These are phyloP conservation scores for Pelodiscus sinensis DNA, from an alignment of 2,113 vertebrate genomes.

Conservation along the genomic window DNA sequence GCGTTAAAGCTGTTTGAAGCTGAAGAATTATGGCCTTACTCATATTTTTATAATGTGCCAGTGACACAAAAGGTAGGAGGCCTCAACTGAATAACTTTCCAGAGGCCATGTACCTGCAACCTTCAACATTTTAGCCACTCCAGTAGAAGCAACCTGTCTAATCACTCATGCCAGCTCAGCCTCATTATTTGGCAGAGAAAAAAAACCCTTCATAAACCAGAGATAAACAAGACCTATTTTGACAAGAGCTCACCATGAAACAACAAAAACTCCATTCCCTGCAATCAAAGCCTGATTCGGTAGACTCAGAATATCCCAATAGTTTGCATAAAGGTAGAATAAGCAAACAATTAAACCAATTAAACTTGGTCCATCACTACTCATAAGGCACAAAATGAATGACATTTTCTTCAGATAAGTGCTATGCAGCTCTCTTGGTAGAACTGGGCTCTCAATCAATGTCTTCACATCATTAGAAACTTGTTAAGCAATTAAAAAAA, in stretches of 20 bases:
- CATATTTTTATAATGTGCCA: background rate
- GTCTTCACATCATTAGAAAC: background rate
- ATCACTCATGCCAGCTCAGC: background rate
- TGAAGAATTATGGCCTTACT: background rate
- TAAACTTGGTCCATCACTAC: background rate
- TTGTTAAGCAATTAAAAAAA: background rate
- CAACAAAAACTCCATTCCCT: background rate
- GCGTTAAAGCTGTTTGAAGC: background rate
- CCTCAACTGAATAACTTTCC: background rate
- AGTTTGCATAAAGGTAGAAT: background rate
- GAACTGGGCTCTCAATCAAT: background rate
- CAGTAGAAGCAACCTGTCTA: background rate
- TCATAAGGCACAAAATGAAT: background rate
- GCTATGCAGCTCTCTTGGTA: background rate
- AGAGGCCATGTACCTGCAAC: background rate
- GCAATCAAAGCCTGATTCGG: background rate
- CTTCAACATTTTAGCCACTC: rapidly evolving
- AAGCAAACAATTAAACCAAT: background rate
- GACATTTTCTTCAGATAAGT: background rate
- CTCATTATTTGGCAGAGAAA: background rate
- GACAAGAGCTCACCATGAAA: background rate
- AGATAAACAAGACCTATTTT: background rate
- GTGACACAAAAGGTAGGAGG: rapidly evolving
- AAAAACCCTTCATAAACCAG: background rate
- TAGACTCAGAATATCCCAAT: background rate